These are phyloP conservation scores for Labeo catla DNA, from an alignment of 2,113 vertebrate species.

Conservation along the genomic window DNA sequence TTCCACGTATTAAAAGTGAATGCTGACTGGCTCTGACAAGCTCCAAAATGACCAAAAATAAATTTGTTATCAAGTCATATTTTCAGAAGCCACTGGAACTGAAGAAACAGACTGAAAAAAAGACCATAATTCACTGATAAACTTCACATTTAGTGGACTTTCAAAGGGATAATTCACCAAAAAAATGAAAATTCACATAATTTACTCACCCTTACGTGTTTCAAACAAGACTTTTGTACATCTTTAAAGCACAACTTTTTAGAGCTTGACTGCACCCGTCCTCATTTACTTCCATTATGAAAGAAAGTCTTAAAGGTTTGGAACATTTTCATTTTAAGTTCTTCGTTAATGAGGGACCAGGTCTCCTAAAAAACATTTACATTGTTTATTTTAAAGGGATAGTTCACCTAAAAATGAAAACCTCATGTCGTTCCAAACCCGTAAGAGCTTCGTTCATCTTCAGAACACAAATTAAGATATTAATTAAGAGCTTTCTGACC, in stretches of 20 bases:
- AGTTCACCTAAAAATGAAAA: too few species aligned
- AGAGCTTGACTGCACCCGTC: neutral
- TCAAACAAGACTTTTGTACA: neutral
- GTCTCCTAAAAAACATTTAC: too few species aligned
- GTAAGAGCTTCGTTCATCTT: too few species aligned
- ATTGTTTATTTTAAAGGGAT: too few species aligned
- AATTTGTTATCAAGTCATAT: neutral
- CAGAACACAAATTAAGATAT: too few species aligned
- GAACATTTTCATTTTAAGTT: neutral
- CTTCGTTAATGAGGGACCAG: too few species aligned
- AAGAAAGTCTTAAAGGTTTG: neutral
- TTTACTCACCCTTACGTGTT: neutral
- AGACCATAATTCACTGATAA: neutral
- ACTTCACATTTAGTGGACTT: neutral
- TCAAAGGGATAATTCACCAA: neutral
- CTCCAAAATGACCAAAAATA: neutral
- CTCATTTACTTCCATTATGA: neutral
- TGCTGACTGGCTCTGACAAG: neutral
- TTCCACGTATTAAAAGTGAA: neutral
- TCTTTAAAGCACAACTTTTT: neutral
- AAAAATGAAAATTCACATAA: neutral
- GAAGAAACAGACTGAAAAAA: neutral
- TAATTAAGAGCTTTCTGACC: too few species aligned
- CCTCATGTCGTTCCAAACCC: too few species aligned
- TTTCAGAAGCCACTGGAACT: neutral